phyloP scores from a whole-genome alignment of 2,888 invertebrate genomes.

The Nemotelus nigrinus region DNA sequence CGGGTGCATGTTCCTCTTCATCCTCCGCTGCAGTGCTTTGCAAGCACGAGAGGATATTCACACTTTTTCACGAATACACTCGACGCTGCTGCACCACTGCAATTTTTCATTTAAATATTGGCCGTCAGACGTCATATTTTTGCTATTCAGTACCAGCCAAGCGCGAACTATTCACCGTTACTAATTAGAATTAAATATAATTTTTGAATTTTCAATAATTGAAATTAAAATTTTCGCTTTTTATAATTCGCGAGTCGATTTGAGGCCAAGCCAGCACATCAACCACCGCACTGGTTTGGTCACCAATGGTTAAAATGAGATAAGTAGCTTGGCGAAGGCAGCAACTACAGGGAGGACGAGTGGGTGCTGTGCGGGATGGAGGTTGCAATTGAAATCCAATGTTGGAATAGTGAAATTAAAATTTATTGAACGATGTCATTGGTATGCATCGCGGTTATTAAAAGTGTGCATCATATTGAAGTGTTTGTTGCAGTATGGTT shows the following conservation, averaged over 20 bases:
- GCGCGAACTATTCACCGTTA: constrained; percentile 13
- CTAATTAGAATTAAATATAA: constrained; percentile 38
- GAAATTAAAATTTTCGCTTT: constrained; percentile 27
- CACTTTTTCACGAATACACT: no score
- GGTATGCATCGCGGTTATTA: no score
- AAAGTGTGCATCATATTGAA: no score
- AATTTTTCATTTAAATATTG: constrained; percentile 37
- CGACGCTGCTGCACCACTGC: background rate
- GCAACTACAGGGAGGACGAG: background rate
- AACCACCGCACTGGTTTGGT: no score
- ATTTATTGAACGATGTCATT: background rate
- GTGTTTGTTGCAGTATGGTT: no score
- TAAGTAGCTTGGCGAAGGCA: background rate
- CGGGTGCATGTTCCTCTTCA: no score
- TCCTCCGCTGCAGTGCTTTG: no score
- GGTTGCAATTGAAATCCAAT: background rate
- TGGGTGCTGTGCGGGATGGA: background rate
- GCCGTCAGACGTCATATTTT: constrained; percentile 12
- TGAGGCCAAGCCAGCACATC: no score
- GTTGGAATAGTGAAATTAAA: background rate
- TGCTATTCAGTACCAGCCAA: constrained; percentile 15
- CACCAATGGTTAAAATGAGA: background rate
- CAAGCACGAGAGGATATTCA: no score
- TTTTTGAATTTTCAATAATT: constrained; percentile 32
- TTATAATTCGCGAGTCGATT: background rate